These are phyloP conservation scores for Epirrhoe alternata DNA, from an alignment of 2,888 invertebrate genomes.

Conservation along the genomic window DNA sequence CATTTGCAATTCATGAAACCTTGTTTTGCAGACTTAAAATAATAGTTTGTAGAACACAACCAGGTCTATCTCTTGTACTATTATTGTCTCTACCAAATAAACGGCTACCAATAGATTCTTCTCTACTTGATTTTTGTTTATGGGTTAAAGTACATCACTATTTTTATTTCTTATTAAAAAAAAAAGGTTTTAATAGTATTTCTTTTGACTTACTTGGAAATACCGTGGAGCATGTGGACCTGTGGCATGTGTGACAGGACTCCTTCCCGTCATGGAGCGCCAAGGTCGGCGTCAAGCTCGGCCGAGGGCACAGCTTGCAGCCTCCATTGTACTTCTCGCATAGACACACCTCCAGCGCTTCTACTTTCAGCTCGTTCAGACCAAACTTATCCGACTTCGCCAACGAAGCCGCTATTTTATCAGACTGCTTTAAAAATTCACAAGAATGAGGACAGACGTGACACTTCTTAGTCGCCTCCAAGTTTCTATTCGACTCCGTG, in stretches of 20 bases:
- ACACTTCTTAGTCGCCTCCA: slow-evolving; percentile 58
- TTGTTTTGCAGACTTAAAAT: too few species aligned
- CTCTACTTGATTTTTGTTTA: too few species aligned
- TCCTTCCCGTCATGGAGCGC: slow-evolving; percentile 62
- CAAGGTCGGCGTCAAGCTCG: slow-evolving; percentile 60
- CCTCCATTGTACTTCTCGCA: slow-evolving; percentile 80
- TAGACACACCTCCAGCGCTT: slow-evolving; percentile 71
- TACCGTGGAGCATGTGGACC: slow-evolving; percentile 58
- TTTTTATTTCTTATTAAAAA: too few species aligned
- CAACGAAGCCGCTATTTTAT: slow-evolving; percentile 64
- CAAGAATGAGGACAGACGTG: slow-evolving; percentile 69
- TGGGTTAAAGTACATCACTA: too few species aligned
- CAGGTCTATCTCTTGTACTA: too few species aligned
- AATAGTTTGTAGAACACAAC: too few species aligned
- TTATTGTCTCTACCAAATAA: too few species aligned
- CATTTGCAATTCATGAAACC: too few species aligned
- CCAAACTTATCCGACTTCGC: slow-evolving; percentile 70
- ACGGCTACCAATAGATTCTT: too few species aligned
- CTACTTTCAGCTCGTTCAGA: slow-evolving; percentile 74
- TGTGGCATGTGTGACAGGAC: slow-evolving; percentile 64
- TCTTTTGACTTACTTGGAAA: slow-evolving; percentile 67
- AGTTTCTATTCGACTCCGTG: slow-evolving; percentile 63
- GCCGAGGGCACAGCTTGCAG: slow-evolving; percentile 75
- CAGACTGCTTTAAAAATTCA: slow-evolving; percentile 63
- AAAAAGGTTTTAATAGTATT: too few species aligned